These are phyloP conservation scores for Cryptotermes secundus DNA, from an alignment of 1,140 invertebrate species.

Conservation along the genomic window DNA sequence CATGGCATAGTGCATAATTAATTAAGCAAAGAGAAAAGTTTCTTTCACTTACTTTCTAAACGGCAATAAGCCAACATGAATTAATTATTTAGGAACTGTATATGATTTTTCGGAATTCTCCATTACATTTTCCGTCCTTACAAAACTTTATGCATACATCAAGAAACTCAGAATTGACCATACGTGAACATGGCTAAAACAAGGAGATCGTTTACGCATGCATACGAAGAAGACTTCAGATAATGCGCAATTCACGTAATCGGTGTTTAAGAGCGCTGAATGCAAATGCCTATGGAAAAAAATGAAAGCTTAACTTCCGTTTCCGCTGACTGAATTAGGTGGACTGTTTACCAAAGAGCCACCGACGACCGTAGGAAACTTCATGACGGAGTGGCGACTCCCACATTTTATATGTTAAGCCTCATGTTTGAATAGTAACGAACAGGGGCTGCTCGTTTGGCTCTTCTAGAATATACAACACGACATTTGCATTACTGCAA, in stretches of 20 bases:
- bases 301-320: neutral
- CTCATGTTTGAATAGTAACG: neutral
- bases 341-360: neutral
- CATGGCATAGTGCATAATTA: no score
- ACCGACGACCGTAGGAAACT: neutral
- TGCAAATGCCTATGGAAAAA: neutral
- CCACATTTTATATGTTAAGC: neutral
- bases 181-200: neutral
- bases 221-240: neutral
- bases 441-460: neutral
- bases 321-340: neutral
- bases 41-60: no score
- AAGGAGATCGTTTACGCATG: neutral
- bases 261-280: neutral
- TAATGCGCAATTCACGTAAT: neutral
- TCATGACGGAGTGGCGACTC: neutral
- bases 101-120: no score
- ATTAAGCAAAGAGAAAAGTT: no score
- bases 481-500: neutral
- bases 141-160: no score
- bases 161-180: no score
- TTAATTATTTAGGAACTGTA: no score
- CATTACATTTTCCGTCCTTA: no score
- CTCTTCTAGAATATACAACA: neutral
- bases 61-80: no score